phyloP scores from a whole-genome alignment of 2,113 vertebrate genomes.

The Ariopsis seemanni region DNA sequence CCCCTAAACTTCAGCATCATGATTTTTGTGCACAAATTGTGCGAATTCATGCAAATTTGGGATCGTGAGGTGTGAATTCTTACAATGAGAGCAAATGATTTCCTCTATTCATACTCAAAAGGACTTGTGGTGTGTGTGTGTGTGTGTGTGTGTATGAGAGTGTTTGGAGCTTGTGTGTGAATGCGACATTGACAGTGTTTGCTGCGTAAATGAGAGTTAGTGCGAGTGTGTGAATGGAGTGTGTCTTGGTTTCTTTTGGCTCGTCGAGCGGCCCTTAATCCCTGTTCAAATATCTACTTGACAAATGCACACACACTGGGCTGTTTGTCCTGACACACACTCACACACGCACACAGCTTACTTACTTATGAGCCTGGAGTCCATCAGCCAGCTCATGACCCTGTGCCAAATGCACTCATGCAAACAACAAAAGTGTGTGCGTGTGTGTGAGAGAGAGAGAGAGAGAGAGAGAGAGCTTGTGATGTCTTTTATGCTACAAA shows the following conservation, averaged over 20 bases:
- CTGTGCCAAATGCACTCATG: conserved; percentile 51
- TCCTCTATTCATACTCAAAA: background rate
- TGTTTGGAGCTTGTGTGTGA: conserved; percentile 40
- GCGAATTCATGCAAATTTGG: background rate
- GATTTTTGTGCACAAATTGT: background rate
- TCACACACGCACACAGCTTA: conserved; percentile 56
- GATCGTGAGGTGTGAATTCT: background rate
- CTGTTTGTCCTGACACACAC: conserved; percentile 71
- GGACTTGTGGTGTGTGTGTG: conserved; percentile 1
- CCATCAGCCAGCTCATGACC: conserved; percentile 71
- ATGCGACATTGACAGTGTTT: conserved; percentile 37
- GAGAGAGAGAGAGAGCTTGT: background rate
- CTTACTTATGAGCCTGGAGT: conserved; percentile 69
- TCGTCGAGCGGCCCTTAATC: conserved; percentile 73
- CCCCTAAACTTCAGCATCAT: background rate
- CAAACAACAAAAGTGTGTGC: conserved; percentile 51
- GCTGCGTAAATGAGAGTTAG: conserved; percentile 43
- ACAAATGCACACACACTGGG: conserved; percentile 64
- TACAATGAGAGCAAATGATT: conserved; percentile 55
- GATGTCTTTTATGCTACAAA: conserved; percentile 8
- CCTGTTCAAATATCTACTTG: conserved; percentile 78
- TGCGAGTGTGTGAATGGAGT: conserved; percentile 67
- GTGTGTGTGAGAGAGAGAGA: conserved; percentile 36
- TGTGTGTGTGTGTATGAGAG: background rate
- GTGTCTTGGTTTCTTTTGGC: conserved; percentile 71